These are phyloP conservation scores for Litocranius walleri DNA, from an alignment of 2,113 vertebrate genomes.

Conservation along the genomic window DNA sequence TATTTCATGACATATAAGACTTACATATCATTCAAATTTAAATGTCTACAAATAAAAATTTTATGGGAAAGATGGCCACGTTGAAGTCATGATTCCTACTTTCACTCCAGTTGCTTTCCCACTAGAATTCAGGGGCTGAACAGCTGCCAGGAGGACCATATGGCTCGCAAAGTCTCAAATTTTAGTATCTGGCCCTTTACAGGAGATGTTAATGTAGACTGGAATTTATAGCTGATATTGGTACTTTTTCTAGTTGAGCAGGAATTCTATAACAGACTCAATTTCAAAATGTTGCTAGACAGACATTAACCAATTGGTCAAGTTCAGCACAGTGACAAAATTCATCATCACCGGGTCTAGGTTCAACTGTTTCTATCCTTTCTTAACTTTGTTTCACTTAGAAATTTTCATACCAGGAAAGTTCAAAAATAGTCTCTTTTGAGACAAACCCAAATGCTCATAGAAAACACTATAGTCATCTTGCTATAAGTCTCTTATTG, in stretches of 20 bases:
- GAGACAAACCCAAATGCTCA: background rate
- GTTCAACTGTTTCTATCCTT: background rate
- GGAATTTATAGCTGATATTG: background rate
- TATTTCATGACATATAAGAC: background rate
- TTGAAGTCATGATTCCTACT: background rate
- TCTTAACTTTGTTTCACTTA: background rate
- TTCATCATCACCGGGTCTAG: no score
- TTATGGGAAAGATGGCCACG: background rate
- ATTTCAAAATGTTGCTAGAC: background rate
- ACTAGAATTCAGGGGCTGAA: background rate
- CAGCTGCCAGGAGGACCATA: accelerated
- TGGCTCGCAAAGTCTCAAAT: background rate
- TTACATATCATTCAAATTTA: background rate
- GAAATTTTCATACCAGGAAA: background rate
- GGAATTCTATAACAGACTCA: background rate
- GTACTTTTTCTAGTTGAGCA: background rate
- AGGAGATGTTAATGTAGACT: no score
- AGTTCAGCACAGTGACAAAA: background rate
- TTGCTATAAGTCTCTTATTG: background rate
- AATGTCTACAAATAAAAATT: background rate
- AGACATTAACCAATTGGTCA: background rate
- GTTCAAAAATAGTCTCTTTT: background rate
- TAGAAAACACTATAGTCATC: background rate
- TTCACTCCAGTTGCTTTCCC: background rate
- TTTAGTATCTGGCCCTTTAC: background rate